Conservation (phyloP, 1,140 invertebrate species). For the Scylla paramamosain region DNA sequence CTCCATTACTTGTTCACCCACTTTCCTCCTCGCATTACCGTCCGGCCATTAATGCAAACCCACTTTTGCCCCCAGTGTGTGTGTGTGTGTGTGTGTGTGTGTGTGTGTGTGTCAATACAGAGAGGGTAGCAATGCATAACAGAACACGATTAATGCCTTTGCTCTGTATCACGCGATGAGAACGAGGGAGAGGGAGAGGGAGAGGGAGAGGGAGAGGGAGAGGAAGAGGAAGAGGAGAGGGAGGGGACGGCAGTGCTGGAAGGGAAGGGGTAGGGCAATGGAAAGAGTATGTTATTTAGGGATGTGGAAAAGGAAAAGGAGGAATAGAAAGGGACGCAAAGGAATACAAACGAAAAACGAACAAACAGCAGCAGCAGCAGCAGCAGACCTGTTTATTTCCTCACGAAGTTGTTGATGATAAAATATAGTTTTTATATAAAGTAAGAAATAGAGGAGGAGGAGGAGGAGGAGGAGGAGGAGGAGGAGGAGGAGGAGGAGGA, state of each 20-base stretch:
- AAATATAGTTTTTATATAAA: too few relatives aligned
- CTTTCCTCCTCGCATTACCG: neutral
- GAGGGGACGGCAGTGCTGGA: neutral
- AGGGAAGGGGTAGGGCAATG: neutral
- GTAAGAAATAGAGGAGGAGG: too few relatives aligned
- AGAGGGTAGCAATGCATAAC: too few relatives aligned
- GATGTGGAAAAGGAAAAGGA: too few relatives aligned
- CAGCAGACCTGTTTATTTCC: too few relatives aligned
- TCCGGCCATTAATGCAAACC: neutral
- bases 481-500: too few relatives aligned
- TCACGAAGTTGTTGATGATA: too few relatives aligned
- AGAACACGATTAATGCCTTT: too few relatives aligned
- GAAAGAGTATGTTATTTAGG: neutral
- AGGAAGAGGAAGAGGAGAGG: neutral
- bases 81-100: constrained; percentile 3
- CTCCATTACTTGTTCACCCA: neutral
- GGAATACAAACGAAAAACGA: too few relatives aligned
- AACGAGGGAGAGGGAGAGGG: neutral
- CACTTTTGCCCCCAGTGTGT: neutral
- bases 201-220: neutral
- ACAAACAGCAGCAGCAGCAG: too few relatives aligned
- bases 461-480: too few relatives aligned
- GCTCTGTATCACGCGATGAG: neutral
- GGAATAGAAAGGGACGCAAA: too few relatives aligned
- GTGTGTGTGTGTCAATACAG: neutral